These are phyloP conservation scores for Helicoverpa armigera DNA, from an alignment of 1,140 invertebrate species.

Conservation along the genomic window DNA sequence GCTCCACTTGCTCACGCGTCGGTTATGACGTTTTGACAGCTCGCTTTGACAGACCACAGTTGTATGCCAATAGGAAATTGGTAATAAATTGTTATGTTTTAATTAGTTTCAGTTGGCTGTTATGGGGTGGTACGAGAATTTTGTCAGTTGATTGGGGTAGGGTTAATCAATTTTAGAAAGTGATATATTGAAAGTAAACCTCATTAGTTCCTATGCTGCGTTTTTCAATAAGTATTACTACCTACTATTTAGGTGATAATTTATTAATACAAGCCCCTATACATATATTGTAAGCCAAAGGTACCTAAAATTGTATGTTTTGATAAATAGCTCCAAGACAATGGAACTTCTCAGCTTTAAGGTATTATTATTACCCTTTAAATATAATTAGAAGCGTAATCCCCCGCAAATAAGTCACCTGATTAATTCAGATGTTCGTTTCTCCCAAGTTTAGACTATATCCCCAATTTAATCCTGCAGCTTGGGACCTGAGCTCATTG, in stretches of 20 bases:
- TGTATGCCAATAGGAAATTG: constrained; percentile 7
- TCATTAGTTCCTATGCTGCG: no score
- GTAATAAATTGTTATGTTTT: not conserved
- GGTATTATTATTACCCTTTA: constrained; percentile 13
- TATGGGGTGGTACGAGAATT: not conserved
- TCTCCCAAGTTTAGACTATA: constrained; percentile 51
- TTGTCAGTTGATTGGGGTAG: no score
- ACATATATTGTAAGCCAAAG: not conserved
- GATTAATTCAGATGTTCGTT: constrained; percentile 61
- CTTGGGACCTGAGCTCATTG: constrained; percentile 57
- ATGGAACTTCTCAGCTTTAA: not conserved
- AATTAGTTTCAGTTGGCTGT: not conserved
- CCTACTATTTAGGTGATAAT: no score
- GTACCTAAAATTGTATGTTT: not conserved
- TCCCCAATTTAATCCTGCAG: constrained; percentile 59
- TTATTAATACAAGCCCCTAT: no score
- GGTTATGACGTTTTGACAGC: constrained; percentile 15
- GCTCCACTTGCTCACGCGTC: constrained; percentile 16
- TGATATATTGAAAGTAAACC: no score
- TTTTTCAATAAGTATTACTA: no score
- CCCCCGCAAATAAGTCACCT: constrained; percentile 50
- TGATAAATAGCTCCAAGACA: not conserved
- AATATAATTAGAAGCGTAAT: constrained; percentile 27
- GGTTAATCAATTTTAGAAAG: no score
- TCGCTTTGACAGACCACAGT: constrained; percentile 21